phyloP scores from a whole-genome alignment of 2,797 vertebrate genomes.

The Sebastes alutus region DNA sequence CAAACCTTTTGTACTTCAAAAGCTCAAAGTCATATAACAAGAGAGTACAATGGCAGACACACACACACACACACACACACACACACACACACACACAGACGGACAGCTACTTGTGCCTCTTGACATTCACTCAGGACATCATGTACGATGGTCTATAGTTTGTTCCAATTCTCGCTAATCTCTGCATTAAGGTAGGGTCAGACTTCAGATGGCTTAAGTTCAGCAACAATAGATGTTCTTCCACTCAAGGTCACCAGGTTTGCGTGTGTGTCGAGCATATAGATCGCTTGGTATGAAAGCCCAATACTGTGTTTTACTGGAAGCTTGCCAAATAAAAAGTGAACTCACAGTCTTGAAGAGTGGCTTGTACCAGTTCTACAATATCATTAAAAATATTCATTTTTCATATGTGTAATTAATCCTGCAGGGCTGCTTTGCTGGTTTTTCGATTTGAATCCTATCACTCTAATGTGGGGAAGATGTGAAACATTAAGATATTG shows the following conservation, averaged over 20 bases:
- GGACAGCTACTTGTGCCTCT: background rate
- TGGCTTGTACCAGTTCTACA: background rate
- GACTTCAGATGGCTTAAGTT: conserved; percentile 1
- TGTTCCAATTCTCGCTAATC: background rate
- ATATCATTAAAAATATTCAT: background rate
- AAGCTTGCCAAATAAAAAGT: background rate
- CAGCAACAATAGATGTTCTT: background rate
- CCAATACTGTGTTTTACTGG: background rate
- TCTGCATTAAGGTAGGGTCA: background rate
- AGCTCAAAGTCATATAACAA: background rate
- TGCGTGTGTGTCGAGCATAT: conserved; percentile 1
- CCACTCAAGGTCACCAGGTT: conserved; percentile 8
- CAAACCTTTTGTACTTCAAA: conserved; percentile 1
- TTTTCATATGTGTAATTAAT: conserved; percentile 13
- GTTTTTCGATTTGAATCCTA: conserved; percentile 2
- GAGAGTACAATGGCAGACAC: background rate
- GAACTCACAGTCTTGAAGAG: background rate
- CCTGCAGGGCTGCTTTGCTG: conserved; percentile 1
- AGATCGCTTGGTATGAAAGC: background rate
- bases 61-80: background rate
- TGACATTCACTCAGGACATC: conserved; percentile 29
- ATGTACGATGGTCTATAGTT: background rate
- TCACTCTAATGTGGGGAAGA: background rate
- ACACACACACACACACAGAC: background rate
- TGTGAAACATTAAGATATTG: background rate